phyloP scores from a whole-genome alignment of 1,140 invertebrate species.

The Drosophila pruinosa region DNA sequence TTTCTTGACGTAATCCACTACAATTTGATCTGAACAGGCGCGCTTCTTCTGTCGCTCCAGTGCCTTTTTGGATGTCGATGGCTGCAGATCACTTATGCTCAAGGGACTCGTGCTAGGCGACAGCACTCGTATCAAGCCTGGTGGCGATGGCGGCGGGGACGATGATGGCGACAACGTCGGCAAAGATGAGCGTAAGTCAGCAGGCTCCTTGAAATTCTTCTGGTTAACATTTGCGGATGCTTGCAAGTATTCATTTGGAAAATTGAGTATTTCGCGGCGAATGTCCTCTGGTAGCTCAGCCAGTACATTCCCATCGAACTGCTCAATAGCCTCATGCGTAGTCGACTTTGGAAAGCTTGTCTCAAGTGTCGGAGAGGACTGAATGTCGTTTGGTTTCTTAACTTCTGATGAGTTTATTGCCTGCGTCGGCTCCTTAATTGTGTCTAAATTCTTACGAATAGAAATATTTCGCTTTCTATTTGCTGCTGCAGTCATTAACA shows the following conservation, averaged over 20 bases:
- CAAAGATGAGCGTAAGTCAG: not conserved
- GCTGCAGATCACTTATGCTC: slow-evolving; percentile 54
- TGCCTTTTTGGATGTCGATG: slow-evolving; percentile 61
- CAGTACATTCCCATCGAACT: slow-evolving; percentile 85
- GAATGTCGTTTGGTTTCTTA: not conserved
- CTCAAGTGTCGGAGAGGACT: not conserved
- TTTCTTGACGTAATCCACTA: slow-evolving; percentile 33
- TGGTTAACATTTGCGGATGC: not conserved
- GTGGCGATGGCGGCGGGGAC: not conserved
- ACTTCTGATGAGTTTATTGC: not conserved
- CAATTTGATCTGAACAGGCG: slow-evolving; percentile 39
- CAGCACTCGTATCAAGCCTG: not conserved
- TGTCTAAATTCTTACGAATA: not conserved
- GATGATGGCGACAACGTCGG: not conserved
- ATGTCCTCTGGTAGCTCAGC: slow-evolving; percentile 86
- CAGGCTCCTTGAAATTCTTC: not conserved
- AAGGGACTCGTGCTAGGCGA: slow-evolving; percentile 1
- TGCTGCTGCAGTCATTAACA: slow-evolving; percentile 34
- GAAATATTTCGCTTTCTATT: not conserved
- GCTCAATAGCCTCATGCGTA: not conserved
- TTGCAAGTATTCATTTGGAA: slow-evolving; percentile 34
- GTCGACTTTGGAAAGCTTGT: not conserved
- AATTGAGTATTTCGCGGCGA: slow-evolving; percentile 85
- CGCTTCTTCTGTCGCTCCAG: slow-evolving; percentile 3
- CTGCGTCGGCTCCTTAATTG: not conserved